Percentiles rank a stretch among this genome's conserved stretches.
Evolutionary conservation across 2,113 vertebrate genomes (phyloP).

Genomic region (Dryoscopus gambensis): DNA sequence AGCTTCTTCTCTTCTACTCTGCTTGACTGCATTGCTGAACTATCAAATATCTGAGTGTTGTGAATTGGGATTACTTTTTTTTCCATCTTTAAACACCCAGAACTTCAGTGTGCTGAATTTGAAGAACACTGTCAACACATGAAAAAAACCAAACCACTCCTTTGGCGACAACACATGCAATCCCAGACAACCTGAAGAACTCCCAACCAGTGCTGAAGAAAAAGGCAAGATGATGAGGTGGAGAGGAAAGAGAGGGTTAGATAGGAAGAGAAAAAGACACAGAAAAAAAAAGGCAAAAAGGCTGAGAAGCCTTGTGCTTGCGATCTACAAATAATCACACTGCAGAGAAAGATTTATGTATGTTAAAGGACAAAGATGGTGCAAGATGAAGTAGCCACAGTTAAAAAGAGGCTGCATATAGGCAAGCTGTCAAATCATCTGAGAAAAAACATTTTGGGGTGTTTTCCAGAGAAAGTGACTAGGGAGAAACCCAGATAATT

Average conservation of each 20-base stretch:
- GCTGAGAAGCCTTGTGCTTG: background rate
- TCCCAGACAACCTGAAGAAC: too few species aligned
- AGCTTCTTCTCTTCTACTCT: background rate
- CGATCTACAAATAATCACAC: background rate
- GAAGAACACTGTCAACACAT: background rate
- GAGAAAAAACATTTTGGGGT: background rate
- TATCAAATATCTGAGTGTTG: background rate
- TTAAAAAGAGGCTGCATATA: background rate
- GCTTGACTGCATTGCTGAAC: background rate
- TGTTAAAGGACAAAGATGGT: background rate
- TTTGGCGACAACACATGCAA: background rate
- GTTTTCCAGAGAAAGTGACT: background rate
- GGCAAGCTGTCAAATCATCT: background rate
- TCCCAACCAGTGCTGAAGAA: background rate
- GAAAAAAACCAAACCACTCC: accelerated
- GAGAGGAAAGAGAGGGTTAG: background rate
- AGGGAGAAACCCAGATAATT: background rate
- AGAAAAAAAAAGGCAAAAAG: background rate
- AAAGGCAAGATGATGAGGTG: background rate
- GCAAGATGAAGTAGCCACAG: background rate
- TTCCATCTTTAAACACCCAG: background rate
- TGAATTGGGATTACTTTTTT: background rate
- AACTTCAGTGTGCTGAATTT: background rate
- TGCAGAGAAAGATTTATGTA: background rate
- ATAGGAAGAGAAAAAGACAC: background rate